Base-by-base conservation (phyloP, 2,113 vertebrate genomes). In the Gracilinanus agilis region DNA sequence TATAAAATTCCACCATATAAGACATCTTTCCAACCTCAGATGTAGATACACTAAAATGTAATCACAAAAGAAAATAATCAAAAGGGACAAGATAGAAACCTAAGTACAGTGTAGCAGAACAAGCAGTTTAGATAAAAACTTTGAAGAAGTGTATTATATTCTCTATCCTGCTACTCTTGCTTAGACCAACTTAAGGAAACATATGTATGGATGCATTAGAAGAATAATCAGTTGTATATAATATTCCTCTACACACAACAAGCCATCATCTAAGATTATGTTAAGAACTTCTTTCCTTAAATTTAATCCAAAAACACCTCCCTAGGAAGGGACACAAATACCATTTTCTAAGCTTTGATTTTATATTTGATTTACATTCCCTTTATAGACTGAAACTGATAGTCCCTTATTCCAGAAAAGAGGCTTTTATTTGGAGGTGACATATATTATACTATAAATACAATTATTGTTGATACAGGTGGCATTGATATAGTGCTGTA, bases 211-310 rank as follows among this genome's bases (percentile, higher is more conserved):
- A 24, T 53, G 53, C 2, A 40, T 83, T 83, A 83, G 6, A 83
- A 83, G 19, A 83, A 19, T 40, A 49, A 91, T 34, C 88, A 88
- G 34, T 90, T 44, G 58, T 16, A 25, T 54, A 44, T 44, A 44
- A 93, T 83, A 55, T 5, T 92, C 29, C 40, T 91, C 55, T 90
- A 0, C 91, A 89, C 91, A 89, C 96, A 96, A 3, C n/a, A 53
- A 91, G 0, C 95, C 53, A 91, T 55, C 44, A 93, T 44, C 58
- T 91, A 94, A 61, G n/a, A 53, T 89, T 93, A 55, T 92, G 44
- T 95, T n/a, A 92, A 92, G 90, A 56, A 27, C 92, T 95, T 29
- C 55, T n/a, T 54, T 94, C 89, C 27, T 49, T 95, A 34, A 67
- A n/a, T 16, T 83, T 83, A 40, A 19, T 19, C n/a, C 13, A 8